Conservation (phyloP, 2,113 vertebrate species). For the Phoxinus phoxinus region DNA sequence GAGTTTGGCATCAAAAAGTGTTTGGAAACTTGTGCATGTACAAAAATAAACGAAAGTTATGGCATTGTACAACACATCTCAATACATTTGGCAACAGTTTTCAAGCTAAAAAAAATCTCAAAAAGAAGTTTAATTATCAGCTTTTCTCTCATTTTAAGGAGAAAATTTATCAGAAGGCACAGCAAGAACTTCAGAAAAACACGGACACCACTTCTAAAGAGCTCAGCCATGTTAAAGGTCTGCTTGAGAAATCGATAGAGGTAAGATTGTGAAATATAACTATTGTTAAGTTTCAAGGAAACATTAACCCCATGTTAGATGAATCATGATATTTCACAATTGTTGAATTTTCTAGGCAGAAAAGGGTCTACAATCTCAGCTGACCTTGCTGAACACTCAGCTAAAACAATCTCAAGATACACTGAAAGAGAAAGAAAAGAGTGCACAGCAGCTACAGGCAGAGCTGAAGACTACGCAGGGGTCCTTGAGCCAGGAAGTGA, state of each 20-base stretch:
- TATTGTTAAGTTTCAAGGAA: neutral
- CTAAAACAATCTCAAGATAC: constrained; percentile 75
- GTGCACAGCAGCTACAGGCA: constrained; percentile 79
- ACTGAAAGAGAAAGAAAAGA: constrained; percentile 85
- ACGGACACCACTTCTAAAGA: constrained; percentile 81
- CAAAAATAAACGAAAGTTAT: neutral
- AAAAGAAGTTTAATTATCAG: neutral
- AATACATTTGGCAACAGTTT: neutral
- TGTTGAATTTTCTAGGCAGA: constrained; percentile 77
- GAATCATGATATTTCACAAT: neutral
- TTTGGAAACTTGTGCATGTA: neutral
- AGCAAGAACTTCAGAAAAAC: constrained; percentile 83
- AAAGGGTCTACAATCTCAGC: constrained; percentile 80
- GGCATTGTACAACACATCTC: neutral
- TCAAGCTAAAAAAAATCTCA: neutral
- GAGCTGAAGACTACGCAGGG: constrained; percentile 82
- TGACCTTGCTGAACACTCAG: constrained; percentile 78
- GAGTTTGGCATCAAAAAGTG: neutral
- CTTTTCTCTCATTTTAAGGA: constrained; percentile 74
- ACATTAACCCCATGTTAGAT: neutral
- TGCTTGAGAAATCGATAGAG: constrained; percentile 84
- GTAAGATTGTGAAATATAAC: constrained; percentile 67
- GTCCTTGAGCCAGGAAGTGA: constrained; percentile 81
- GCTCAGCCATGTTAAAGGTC: constrained; percentile 80
- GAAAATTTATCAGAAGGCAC: constrained; percentile 84